Evolutionary conservation across 2,888 invertebrate species (phyloP).

Genomic region (Drosophila formosana): DNA sequence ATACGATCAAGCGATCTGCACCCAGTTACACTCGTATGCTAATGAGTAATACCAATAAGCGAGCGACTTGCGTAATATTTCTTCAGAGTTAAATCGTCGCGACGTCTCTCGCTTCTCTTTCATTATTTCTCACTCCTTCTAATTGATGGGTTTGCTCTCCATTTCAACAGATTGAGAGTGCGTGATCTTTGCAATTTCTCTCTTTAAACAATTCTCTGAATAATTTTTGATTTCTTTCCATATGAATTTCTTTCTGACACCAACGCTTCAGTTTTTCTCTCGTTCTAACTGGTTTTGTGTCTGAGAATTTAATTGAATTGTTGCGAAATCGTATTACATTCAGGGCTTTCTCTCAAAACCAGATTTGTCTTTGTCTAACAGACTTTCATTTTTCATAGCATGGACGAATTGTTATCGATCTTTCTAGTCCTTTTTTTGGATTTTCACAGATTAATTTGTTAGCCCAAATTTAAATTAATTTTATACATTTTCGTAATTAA

Average conservation of each 20-base stretch:
- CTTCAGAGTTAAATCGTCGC: neutral
- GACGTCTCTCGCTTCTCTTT: neutral
- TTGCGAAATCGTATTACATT: neutral
- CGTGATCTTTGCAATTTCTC: neutral
- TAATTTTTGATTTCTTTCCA: neutral
- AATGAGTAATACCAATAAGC: constrained; percentile 58
- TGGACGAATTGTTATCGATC: neutral
- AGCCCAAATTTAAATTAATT: too few species aligned
- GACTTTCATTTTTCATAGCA: neutral
- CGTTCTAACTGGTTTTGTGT: neutral
- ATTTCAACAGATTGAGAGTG: neutral
- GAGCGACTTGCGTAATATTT: constrained; percentile 45
- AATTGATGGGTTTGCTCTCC: neutral
- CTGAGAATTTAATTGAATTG: neutral
- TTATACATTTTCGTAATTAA: too few species aligned
- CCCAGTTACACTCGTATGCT: constrained; percentile 40
- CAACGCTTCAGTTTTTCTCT: neutral
- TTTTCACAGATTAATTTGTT: too few species aligned
- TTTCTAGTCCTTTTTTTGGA: neutral
- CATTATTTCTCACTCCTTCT: neutral
- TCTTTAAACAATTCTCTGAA: neutral
- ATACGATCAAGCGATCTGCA: neutral
- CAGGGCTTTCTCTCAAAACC: neutral
- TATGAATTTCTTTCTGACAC: neutral
- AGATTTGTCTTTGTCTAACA: neutral